phyloP scores from a whole-genome alignment of 2,797 vertebrate species.

The Crenichthys baileyi region DNA sequence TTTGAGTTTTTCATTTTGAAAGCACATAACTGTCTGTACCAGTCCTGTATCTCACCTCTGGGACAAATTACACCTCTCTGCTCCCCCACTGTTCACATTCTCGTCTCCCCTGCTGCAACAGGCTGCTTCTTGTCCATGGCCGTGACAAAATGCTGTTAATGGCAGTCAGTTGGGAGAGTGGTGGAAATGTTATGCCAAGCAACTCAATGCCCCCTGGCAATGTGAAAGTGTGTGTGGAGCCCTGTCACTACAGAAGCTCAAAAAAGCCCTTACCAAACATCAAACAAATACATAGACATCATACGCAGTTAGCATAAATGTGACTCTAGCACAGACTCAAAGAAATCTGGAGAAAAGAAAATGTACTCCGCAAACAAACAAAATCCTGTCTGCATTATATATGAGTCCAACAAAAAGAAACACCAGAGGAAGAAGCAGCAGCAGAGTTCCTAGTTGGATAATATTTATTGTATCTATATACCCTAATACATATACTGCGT shows the following conservation, averaged over 20 bases:
- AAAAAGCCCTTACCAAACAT: not conserved
- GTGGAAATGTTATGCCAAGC: constrained; percentile 8
- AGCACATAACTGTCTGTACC: constrained; percentile 15
- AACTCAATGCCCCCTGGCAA: not conserved
- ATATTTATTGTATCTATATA: not conserved
- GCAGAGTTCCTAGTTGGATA: not conserved
- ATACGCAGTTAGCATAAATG: not conserved
- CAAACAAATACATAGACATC: constrained; percentile 1
- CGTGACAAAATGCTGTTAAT: constrained; percentile 32
- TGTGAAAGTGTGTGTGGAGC: not conserved
- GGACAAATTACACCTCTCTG: constrained; percentile 30
- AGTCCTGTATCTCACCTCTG: constrained; percentile 10
- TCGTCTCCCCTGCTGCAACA: constrained; percentile 40
- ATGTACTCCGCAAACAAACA: not conserved
- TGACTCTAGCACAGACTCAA: not conserved
- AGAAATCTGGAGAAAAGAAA: not conserved
- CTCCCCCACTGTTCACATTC: constrained; percentile 30
- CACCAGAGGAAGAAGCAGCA: not conserved
- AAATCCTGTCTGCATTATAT: too few relatives aligned
- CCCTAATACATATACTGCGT: not conserved
- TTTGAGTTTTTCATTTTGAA: constrained; percentile 19
- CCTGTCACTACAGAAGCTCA: constrained; percentile 5
- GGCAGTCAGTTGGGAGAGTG: constrained; percentile 24
- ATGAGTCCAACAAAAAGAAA: not conserved
- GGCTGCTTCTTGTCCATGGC: constrained; percentile 38